Conservation (phyloP, 1,140 invertebrate genomes). For the roundworm (Caenorhabditis elegans) region WBcel235 BX284604.4:10384001-10384500, state of each 20-base stretch:
- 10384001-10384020: too few species aligned
- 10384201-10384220: constrained; percentile 52
- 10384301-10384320: constrained; percentile 13
- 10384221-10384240: constrained; percentile 56
- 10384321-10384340: not conserved
- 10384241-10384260: constrained; percentile 56
- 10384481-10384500: constrained; percentile 43
- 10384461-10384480: not conserved
- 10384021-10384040: not conserved
- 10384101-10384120: constrained; percentile 62
- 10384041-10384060: not conserved
- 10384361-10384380: not conserved
- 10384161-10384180: constrained; percentile 53
- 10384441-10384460: not conserved
- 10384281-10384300: not conserved
- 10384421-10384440: not conserved
- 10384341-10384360: not conserved
- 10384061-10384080: constrained; percentile 6
- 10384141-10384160: constrained; percentile 56
- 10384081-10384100: constrained; percentile 46
- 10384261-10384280: constrained; percentile 56
- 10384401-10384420: not conserved
- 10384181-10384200: constrained; percentile 59
- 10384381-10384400: not conserved
- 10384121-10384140: constrained; percentile 60